These are phyloP conservation scores for Calyptomena viridis DNA, from an alignment of 2,113 vertebrate genomes.

Conservation along the genomic window DNA sequence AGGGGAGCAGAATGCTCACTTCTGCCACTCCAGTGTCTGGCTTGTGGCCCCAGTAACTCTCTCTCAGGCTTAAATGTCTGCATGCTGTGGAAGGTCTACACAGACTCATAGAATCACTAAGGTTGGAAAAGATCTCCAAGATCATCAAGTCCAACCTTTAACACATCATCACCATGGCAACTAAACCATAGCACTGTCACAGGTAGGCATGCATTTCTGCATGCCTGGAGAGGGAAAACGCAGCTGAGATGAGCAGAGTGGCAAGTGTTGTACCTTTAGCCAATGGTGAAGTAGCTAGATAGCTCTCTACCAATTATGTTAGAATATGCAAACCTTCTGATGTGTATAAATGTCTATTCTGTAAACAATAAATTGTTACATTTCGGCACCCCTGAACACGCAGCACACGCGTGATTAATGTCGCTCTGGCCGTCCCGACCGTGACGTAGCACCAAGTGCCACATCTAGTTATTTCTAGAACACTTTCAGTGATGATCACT, in stretches of 20 bases:
- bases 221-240: too few relatives aligned
- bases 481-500: not conserved
- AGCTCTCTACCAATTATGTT: too few relatives aligned
- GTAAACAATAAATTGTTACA: too few relatives aligned
- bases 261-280: too few relatives aligned
- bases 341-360: too few relatives aligned
- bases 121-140: not conserved
- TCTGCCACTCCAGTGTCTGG: accelerated
- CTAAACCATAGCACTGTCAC: not conserved
- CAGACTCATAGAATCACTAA: not conserved
- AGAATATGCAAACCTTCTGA: too few relatives aligned
- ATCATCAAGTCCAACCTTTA: not conserved
- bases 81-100: not conserved
- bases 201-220: too few relatives aligned
- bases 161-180: not conserved
- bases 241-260: too few relatives aligned
- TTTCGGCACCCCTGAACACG: too few relatives aligned
- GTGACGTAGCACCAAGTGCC: not conserved
- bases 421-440: too few relatives aligned
- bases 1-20: not conserved
- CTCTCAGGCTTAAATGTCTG: not conserved
- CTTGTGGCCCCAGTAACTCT: not conserved
- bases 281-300: too few relatives aligned
- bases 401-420: too few relatives aligned
- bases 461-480: not conserved